Evolutionary conservation across 2,888 invertebrate species (phyloP), one percentile per base, ranked within the genome.

Genomic region (Agrotis clavis): DNA sequence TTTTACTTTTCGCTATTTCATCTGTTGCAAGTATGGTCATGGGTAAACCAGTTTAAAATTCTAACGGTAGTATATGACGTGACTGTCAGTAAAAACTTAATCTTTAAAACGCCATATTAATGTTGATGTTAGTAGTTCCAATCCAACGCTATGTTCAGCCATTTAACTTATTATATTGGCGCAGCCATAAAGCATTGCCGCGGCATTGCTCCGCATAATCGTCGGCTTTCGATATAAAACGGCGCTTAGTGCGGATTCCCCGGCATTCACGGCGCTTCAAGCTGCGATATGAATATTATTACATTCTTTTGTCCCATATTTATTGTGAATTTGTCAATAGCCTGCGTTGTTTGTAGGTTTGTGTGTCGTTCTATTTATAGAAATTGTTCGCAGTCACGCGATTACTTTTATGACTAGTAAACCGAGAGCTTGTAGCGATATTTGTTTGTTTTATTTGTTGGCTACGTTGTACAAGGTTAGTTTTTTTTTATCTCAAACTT

Each of bases 261-360:
- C 41, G 81, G 83, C 65, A 85, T 83, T 85, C 61, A 59, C 80
- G 64, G 51, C 71, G 64, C 71, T 67, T 51, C 57, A 63, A 77
- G 50, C 74, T 65, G 69, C 84, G 71, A 80, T 83, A 80, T 85
- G 77, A 83, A 83, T 83, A 83, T 80, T 83, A 85, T 85, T 83
- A 74, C 83, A 83, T 85, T 83, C 77, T 71, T 83, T 18, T 59
- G 48, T 65, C 35, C 59, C 48, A 70, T 80, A 76, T 80, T 72
- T 83, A 63, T 71, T 80, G 56, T 66, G 54, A 59, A 54, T 71
- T 64, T 60, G 70, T 80, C 80, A 60, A 74, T 79, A 74, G 51
- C 50, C 48, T 51, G 64, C 62, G 2, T 54, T 54, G 30, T 68
- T 62, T 66, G 48, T 76, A 16, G 25, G 30, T 59, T 11, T 48